A percentile compares a stretch with the other conserved stretches of the same genome.
Evolutionary conservation across 1,140 invertebrate species (phyloP).

Genomic region (Trachymyrmex septentrionalis): DNA sequence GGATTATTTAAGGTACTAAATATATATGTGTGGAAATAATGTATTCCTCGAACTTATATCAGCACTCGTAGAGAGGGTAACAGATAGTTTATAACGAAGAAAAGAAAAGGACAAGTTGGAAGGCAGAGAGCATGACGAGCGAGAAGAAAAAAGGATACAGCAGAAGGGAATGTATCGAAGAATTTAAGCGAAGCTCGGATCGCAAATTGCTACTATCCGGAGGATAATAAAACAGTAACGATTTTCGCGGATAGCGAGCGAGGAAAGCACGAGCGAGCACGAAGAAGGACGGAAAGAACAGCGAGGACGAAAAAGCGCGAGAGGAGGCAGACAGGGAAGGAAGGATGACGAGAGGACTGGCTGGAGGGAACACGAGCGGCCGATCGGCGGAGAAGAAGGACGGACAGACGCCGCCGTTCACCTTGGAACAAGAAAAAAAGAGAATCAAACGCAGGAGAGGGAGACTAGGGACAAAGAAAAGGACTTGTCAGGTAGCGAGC

Average conservation of each 20-base stretch:
- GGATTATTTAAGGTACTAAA: neutral
- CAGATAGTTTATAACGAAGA: conserved; percentile 20
- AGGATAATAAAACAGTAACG: conserved; percentile 55
- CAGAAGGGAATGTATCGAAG: conserved; percentile 47
- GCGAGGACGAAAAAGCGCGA: conserved; percentile 30
- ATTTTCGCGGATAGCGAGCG: conserved; percentile 44
- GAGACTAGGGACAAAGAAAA: conserved; percentile 77
- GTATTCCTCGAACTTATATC: conserved; percentile 11
- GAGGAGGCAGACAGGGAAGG: conserved; percentile 52
- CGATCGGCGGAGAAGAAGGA: conserved; percentile 57
- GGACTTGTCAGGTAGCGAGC: conserved; percentile 79
- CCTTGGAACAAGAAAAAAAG: conserved; percentile 75
- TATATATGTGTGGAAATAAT: neutral
- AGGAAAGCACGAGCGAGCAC: conserved; percentile 51
- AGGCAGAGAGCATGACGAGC: conserved; percentile 14
- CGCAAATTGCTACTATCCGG: conserved; percentile 59
- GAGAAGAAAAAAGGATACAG: conserved; percentile 40
- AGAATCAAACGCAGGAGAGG: conserved; percentile 42
- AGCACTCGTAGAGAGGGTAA: conserved; percentile 3
- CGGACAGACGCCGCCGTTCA: conserved; percentile 67
- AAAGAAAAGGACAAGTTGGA: neutral
- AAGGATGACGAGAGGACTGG: conserved; percentile 39
- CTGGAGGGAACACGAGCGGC: conserved; percentile 24
- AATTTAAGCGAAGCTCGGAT: conserved; percentile 51
- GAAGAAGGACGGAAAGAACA: conserved; percentile 47